Conservation (phyloP, 2,888 invertebrate genomes). For the Meteorus cinctellus region DNA sequence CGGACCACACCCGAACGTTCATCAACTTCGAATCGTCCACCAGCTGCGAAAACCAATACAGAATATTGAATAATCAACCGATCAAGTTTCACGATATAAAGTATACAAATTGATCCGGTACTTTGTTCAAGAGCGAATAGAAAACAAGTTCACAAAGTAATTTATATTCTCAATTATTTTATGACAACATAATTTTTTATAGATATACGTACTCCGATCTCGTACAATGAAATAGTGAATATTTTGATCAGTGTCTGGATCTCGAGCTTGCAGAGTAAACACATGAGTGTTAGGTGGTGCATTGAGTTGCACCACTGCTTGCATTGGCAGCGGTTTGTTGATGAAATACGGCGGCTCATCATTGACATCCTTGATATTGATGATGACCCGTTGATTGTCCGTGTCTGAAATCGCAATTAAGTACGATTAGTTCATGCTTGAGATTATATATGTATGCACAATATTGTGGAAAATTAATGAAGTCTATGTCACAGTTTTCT, state of each 20-base stretch:
- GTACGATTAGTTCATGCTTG: slow-evolving; percentile 23
- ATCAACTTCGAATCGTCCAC: slow-evolving; percentile 87
- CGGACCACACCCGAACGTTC: slow-evolving; percentile 94
- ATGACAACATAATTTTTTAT: slow-evolving; percentile 6
- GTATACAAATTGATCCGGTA: no score
- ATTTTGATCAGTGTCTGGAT: slow-evolving; percentile 96
- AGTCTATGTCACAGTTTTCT: no score
- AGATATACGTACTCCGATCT: slow-evolving; percentile 80
- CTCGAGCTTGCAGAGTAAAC: slow-evolving; percentile 96
- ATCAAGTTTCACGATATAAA: no score
- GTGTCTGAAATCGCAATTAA: slow-evolving; percentile 80
- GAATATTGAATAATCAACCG: no score
- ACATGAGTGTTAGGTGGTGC: slow-evolving; percentile 96
- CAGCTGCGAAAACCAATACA: slow-evolving; percentile 71
- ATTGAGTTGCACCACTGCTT: slow-evolving; percentile 96
- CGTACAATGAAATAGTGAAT: slow-evolving; percentile 97
- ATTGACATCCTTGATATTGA: slow-evolving; percentile 96
- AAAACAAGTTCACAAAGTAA: no score
- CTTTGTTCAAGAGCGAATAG: no score
- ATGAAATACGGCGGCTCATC: slow-evolving; percentile 98
- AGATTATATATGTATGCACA: slow-evolving; percentile 34
- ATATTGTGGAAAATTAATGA: no score
- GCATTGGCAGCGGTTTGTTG: slow-evolving; percentile 97
- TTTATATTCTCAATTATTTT: background rate
- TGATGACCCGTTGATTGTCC: slow-evolving; percentile 95